Evolutionary conservation across 2,888 invertebrate species (phyloP), one percentile per base, ranked within the genome.

Genomic region (Andrena camellia): DNA sequence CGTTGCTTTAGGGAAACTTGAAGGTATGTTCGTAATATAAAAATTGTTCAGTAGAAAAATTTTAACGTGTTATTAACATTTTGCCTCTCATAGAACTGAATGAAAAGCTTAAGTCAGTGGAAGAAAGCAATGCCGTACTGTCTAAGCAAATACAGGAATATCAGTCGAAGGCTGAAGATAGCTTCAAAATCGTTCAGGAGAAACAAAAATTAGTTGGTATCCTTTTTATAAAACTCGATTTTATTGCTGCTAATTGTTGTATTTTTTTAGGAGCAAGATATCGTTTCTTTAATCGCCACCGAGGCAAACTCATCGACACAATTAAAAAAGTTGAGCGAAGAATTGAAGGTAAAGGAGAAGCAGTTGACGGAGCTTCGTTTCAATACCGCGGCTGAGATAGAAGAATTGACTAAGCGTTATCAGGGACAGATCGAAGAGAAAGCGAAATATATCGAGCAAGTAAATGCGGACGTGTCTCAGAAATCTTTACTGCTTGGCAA

Each of bases 291-390:
- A 54, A 95, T 95, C 59, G 95, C 95, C n/a, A 95, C 95, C 83
- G 95, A 96, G 0, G 95, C 95, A 20, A 95, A 95, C 89, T 96
- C 96, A 2, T 95, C 95, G 87, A 95, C 95, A 78, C 95, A 96
- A 88, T 94, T 96, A 68, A 94, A 94, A 76, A 95, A 95, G 86
- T 92, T 96, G 50, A 95, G 95, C 3, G 95, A 95, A 84, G 95
- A 95, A 86, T 92, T 96, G 0, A 95, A 95, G 88, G 94, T 94
- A 23, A 95, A 96, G 60, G 96, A 96, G 90, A 95, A 95, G 86
- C 95, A 96, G 84, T 93, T 96, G 52, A 95, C 75, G 33, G 90
- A 92, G 64, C 78, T 91, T 29, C 90, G 90, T 63, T 85, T 87
- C 33, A 81, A 88, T 8, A 90, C 91, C 85, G 81, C 74, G 4